A percentile compares a stretch with the other conserved stretches of the same genome.
Evolutionary conservation across 1,140 invertebrate species (phyloP).

Genomic region (Druon quercuslanigerum): DNA sequence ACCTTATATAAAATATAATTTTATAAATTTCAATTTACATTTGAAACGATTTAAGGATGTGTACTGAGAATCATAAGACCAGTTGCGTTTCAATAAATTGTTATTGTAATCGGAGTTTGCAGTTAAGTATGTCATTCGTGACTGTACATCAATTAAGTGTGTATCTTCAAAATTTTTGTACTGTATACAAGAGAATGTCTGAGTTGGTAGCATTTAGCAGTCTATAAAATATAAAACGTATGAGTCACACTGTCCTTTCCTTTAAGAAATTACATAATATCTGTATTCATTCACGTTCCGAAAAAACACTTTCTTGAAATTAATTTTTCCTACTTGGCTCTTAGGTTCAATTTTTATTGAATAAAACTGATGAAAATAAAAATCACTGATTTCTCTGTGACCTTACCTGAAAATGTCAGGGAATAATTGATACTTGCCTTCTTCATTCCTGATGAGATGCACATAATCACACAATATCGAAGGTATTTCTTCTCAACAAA

Average conservation of each 20-base stretch:
- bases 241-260: background rate
- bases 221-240: constrained; percentile 16
- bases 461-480: too few relatives aligned
- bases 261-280: constrained; percentile 9
- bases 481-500: too few relatives aligned
- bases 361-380: background rate
- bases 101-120: constrained; percentile 27
- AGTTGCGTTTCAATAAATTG: constrained; percentile 10
- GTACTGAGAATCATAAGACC: constrained; percentile 21
- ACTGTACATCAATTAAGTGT: background rate
- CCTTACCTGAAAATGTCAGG: too few relatives aligned
- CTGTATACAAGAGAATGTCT: constrained; percentile 29
- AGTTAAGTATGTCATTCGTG: constrained; percentile 18
- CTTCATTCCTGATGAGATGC: too few relatives aligned
- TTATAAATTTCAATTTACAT: background rate
- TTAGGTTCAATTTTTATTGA: constrained; percentile 14
- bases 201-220: constrained; percentile 15
- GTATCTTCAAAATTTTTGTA: constrained; percentile 30
- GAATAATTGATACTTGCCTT: too few relatives aligned
- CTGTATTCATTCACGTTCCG: background rate
- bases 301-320: background rate
- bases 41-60: background rate
- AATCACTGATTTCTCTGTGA: too few relatives aligned
- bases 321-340: background rate
- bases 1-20: background rate